phyloP scores from a whole-genome alignment of 2,888 invertebrate species.

The Pyrocoelia pectoralis region DNA sequence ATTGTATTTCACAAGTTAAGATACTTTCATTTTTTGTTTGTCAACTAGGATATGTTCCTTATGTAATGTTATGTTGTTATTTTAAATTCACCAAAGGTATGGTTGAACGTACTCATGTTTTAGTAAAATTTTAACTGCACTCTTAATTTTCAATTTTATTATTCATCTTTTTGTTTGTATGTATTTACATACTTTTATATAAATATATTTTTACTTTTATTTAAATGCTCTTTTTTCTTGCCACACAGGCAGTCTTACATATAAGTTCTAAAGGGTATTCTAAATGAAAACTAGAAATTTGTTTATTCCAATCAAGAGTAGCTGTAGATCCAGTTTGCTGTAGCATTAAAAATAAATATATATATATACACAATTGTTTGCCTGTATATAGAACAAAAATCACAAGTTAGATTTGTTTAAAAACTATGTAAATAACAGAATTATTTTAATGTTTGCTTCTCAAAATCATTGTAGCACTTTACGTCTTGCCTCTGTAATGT shows the following conservation, averaged over 20 bases:
- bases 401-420: conserved; percentile 32
- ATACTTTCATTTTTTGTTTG: conserved; percentile 7
- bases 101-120: conserved; percentile 56
- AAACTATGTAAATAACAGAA: conserved; percentile 34
- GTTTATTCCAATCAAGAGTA: conserved; percentile 25
- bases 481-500: conserved; percentile 54
- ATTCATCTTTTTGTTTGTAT: conserved; percentile 51
- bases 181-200: conserved; percentile 56
- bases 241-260: conserved; percentile 29
- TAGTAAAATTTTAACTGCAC: conserved; percentile 47
- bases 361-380: conserved; percentile 28
- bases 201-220: conserved; percentile 58
- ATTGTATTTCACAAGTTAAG: conserved; percentile 24
- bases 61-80: conserved; percentile 27
- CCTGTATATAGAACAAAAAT: conserved; percentile 41
- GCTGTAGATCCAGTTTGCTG: conserved; percentile 29
- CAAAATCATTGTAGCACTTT: conserved; percentile 38
- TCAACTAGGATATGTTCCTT: conserved; percentile 15
- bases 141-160: conserved; percentile 50
- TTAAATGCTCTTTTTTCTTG: conserved; percentile 46
- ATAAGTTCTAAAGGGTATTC: conserved; percentile 27
- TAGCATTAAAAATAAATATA: conserved; percentile 31
- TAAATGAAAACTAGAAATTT: conserved; percentile 29
- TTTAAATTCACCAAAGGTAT: conserved; percentile 45
- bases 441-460: conserved; percentile 41